Conservation (phyloP, 2,797 vertebrate genomes). For the Gephyroberyx darwinii region DNA sequence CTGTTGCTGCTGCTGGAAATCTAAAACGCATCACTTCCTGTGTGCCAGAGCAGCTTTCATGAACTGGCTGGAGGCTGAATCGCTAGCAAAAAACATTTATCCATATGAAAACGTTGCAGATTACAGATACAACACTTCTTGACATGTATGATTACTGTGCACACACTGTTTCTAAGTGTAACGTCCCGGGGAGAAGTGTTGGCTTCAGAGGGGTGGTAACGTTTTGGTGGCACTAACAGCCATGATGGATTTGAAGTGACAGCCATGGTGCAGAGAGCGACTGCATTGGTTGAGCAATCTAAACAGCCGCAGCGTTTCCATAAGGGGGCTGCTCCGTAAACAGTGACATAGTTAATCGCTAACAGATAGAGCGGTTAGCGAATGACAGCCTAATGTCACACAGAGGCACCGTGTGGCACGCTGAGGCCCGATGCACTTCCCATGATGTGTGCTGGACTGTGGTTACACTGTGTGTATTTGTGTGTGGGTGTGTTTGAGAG, state of each 20-base stretch:
- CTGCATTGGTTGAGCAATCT: constrained; percentile 33
- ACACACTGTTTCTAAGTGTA: too few species aligned
- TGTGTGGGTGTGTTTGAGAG: neutral
- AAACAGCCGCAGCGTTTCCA: constrained; percentile 39
- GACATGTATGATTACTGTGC: too few species aligned
- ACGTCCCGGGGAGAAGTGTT: too few species aligned
- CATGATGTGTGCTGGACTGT: constrained; percentile 1
- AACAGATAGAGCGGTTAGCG: constrained; percentile 59
- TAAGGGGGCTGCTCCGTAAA: constrained; percentile 35
- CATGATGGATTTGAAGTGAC: constrained; percentile 1
- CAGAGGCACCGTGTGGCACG: constrained; percentile 41
- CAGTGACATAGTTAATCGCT: constrained; percentile 60
- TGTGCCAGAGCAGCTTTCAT: too few species aligned
- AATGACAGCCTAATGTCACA: constrained; percentile 60
- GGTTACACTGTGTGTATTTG: constrained; percentile 30
- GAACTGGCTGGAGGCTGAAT: too few species aligned
- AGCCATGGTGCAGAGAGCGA: constrained; percentile 16
- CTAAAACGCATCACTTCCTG: neutral
- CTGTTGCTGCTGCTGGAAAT: neutral
- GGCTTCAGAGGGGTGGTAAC: neutral
- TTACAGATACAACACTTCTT: too few species aligned
- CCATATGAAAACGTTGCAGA: too few species aligned
- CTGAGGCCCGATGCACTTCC: constrained; percentile 34
- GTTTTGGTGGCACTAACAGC: neutral
- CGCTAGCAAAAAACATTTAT: too few species aligned